phyloP scores from a whole-genome alignment of 2,113 vertebrate species.

The Anser brachyrhynchus region DNA sequence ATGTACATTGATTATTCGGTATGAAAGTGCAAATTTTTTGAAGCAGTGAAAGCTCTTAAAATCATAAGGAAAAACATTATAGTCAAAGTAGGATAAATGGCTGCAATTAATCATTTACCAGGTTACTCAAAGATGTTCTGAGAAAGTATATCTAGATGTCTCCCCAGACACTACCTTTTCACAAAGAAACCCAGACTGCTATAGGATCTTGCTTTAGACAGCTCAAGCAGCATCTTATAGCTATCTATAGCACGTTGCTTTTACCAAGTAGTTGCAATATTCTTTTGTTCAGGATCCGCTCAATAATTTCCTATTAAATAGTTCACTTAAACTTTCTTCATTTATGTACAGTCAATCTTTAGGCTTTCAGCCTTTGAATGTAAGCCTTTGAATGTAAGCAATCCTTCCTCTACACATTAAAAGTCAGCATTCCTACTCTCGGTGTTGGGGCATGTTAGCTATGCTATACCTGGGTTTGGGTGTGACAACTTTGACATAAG shows the following conservation, averaged over 20 bases:
- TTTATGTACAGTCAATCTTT: background rate
- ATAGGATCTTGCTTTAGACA: background rate
- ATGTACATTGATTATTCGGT: constrained; percentile 42
- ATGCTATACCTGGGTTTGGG: background rate
- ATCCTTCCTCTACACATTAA: background rate
- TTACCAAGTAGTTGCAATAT: background rate
- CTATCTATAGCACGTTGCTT: background rate
- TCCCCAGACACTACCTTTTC: background rate
- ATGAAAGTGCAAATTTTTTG: background rate
- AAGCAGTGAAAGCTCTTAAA: background rate
- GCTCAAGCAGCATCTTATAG: background rate
- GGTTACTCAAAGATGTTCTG: background rate
- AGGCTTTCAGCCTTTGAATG: background rate
- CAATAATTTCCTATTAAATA: background rate
- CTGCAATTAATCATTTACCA: background rate
- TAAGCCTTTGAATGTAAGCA: background rate
- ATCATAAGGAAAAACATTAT: background rate
- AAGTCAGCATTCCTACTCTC: background rate
- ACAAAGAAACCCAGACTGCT: background rate
- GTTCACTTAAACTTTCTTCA: background rate
- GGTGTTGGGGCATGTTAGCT: background rate
- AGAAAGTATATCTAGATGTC: background rate
- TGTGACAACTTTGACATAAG: background rate
- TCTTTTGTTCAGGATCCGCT: background rate
- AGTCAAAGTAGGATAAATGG: background rate